A percentile compares a stretch with the other conserved stretches of the same genome.
Evolutionary conservation across 2,797 vertebrate genomes (phyloP).

Genomic region (Myotis pilosus): DNA sequence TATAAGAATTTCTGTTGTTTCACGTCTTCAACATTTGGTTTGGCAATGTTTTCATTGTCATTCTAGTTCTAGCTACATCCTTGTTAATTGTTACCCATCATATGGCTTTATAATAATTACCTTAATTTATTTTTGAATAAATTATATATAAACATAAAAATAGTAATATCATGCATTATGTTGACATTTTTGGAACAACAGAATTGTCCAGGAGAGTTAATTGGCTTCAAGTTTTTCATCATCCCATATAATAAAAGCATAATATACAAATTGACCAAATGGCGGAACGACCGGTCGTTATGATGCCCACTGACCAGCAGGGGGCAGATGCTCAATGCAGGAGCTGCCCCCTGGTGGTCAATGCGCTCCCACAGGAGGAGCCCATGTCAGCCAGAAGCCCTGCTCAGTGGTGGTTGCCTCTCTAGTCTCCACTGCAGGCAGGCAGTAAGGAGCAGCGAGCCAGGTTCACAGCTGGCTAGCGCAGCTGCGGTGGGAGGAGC

Average conservation of each 20-base stretch:
- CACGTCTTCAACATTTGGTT: background rate
- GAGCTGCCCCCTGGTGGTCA: too few species aligned
- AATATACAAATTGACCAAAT: too few species aligned
- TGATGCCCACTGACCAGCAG: too few species aligned
- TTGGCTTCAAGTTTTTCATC: background rate
- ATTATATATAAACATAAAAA: background rate
- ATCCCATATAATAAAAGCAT: background rate
- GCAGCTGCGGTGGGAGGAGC: too few species aligned
- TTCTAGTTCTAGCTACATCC: background rate
- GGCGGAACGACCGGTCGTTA: fast-evolving
- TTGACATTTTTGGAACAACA: background rate
- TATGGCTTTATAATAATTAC: background rate
- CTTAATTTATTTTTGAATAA: background rate
- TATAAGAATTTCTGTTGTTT: background rate
- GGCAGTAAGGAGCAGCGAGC: too few species aligned
- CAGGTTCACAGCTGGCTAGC: too few species aligned
- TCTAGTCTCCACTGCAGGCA: too few species aligned
- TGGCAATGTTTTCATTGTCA: background rate
- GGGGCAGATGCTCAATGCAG: too few species aligned
- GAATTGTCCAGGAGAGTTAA: background rate
- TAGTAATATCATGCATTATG: background rate
- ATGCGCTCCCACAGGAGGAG: too few species aligned
- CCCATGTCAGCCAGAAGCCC: too few species aligned
- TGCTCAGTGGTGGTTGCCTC: too few species aligned
- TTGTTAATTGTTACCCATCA: background rate